Percentiles rank a stretch among this genome's conserved stretches.
Evolutionary conservation across 2,888 invertebrate species (phyloP).

Genomic region (Lamproptera curius): DNA sequence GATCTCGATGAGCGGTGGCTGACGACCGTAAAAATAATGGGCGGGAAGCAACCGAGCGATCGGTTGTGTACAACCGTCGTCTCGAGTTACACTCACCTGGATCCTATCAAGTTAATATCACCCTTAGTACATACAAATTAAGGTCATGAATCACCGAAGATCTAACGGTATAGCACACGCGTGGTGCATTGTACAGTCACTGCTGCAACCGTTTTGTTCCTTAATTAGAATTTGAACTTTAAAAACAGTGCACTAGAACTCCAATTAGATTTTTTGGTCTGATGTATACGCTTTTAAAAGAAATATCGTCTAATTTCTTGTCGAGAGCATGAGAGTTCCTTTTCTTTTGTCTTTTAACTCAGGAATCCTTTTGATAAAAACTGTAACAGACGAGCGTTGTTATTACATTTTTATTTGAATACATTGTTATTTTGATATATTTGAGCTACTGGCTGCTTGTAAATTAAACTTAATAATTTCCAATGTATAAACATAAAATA

Average conservation of each 20-base stretch:
- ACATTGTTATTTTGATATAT: too few relatives aligned
- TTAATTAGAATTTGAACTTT: slow-evolving; percentile 6
- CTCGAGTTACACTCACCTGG: slow-evolving; percentile 15
- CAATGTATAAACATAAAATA: too few relatives aligned
- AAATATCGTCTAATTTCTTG: slow-evolving; percentile 21
- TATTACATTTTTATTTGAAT: not conserved
- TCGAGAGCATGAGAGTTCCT: slow-evolving; percentile 12
- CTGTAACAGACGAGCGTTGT: not conserved
- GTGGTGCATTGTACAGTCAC: slow-evolving; percentile 11
- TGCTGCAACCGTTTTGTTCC: slow-evolving; percentile 2
- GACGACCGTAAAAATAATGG: slow-evolving; percentile 74
- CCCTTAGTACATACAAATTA: slow-evolving; percentile 8
- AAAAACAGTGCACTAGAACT: not conserved
- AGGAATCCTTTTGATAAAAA: slow-evolving; percentile 5
- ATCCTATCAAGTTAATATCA: slow-evolving; percentile 7
- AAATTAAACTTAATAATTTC: too few relatives aligned
- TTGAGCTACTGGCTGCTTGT: too few relatives aligned
- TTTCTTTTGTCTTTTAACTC: slow-evolving; percentile 13
- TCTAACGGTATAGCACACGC: slow-evolving; percentile 5
- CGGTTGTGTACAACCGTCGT: slow-evolving; percentile 18
- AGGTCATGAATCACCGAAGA: slow-evolving; percentile 9
- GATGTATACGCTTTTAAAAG: slow-evolving; percentile 16
- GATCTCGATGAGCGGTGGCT: slow-evolving; percentile 51
- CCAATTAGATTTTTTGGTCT: not conserved
- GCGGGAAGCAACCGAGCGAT: slow-evolving; percentile 40